These are phyloP conservation scores for Hydroisotoma schaefferi DNA, from an alignment of 2,888 invertebrate species.

Conservation along the genomic window DNA sequence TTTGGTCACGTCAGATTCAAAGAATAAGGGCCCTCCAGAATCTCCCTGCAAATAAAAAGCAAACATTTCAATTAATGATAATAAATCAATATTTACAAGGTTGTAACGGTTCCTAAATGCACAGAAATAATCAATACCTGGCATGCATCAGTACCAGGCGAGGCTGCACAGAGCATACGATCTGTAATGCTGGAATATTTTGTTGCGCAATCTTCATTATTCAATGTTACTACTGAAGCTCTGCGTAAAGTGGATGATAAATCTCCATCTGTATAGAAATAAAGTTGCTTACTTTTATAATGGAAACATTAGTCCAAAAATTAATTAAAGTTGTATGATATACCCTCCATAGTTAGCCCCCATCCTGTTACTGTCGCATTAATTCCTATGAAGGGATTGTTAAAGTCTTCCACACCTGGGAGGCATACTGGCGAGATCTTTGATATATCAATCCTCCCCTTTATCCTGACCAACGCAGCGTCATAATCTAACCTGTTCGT, in stretches of 20 bases:
- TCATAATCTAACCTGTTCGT: constrained; percentile 51
- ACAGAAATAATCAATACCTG: constrained; percentile 27
- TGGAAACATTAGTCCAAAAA: neutral
- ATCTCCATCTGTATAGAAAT: constrained; percentile 28
- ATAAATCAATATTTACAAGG: too few relatives aligned
- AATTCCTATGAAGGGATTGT: constrained; percentile 43
- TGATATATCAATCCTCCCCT: constrained; percentile 39
- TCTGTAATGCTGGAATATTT: constrained; percentile 43
- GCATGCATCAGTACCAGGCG: constrained; percentile 43
- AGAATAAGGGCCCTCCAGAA: constrained; percentile 39
- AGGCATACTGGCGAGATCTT: constrained; percentile 50
- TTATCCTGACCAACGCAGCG: constrained; percentile 53
- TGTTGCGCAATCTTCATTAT: constrained; percentile 29
- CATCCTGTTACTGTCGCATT: constrained; percentile 50
- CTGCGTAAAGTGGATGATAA: constrained; percentile 31
- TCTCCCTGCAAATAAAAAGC: constrained; percentile 10
- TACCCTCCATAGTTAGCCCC: constrained; percentile 50
- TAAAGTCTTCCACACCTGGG: constrained; percentile 41
- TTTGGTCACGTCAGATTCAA: neutral
- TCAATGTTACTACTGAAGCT: constrained; percentile 37
- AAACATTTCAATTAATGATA: neutral
- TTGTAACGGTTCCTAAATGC: too few relatives aligned
- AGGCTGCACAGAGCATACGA: constrained; percentile 46
- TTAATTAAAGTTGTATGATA: neutral
- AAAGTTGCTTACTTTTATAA: neutral